Evolutionary conservation across 2,888 invertebrate species (phyloP), one percentile per base, ranked within the genome.

Genomic region (Cybosia mesomella): DNA sequence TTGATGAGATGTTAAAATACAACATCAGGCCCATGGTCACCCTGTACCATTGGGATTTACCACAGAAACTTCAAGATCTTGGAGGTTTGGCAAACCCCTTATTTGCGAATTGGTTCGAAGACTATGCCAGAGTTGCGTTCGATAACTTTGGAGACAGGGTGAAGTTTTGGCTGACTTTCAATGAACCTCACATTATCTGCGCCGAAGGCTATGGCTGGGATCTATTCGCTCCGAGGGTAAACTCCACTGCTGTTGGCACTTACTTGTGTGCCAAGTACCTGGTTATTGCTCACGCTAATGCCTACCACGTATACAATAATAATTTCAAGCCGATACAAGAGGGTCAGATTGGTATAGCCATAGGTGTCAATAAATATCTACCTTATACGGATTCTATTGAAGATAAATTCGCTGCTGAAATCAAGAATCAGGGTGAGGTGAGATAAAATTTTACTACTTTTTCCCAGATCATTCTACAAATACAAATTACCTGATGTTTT

Each of bases 11-110:
- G 65, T 70, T 96, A 0, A 93, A 89, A 32, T 95, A 95, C 72
- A 95, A 94, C 49, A 96, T 97, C 66, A 87, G 90, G 65, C 97
- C 97, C 0, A 88, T 96, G 85, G 90, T 96, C 0, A 95, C 95
- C 0, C 85, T 96, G 58, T 95, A 91, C 74, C 95, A 96, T 69
- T 95, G 94, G 90, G 96, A 96, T 77, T 77, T 95, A 64, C 95
- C 95, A 0, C 89, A 92, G 68, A 87, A 88, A 58, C 82, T 96
- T 0, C 95, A 95, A 77, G 92, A 95, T 0, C 77, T 94, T 9
- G 96, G 96, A 1, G 96, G 96, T 28, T 93, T 92, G 70, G 72
- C 87, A 1, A 94, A 92, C 71, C 84, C 90, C 1, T 49, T 89
- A 0, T 80, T 94, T 43, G 82, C 89, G 0, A 85, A 89, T 55